phyloP scores from a whole-genome alignment of 1,140 invertebrate species.

The Anagrus nilaparvatae region DNA sequence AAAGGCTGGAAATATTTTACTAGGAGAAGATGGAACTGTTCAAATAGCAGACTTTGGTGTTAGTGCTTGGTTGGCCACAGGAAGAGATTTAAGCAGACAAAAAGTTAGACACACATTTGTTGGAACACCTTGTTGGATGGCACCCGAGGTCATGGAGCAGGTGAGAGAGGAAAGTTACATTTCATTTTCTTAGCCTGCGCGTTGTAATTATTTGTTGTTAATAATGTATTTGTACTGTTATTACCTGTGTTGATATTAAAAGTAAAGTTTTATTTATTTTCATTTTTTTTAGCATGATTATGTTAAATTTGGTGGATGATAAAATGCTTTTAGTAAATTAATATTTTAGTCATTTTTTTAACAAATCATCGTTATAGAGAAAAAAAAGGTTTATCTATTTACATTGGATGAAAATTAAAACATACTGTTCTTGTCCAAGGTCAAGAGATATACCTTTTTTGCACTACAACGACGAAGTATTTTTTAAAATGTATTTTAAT shows the following conservation, averaged over 20 bases:
- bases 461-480: no score
- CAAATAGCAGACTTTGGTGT: constrained; percentile 96
- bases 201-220: no score
- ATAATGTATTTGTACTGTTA: no score
- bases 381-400: background rate
- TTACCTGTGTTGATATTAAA: no score
- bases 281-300: background rate
- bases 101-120: constrained; percentile 95
- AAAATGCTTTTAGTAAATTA: background rate
- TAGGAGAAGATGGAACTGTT: constrained; percentile 96
- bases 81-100: constrained; percentile 84
- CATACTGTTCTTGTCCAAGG: no score
- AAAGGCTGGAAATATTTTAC: constrained; percentile 95
- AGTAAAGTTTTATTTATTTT: background rate
- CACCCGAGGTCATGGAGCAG: constrained; percentile 99
- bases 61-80: constrained; percentile 84
- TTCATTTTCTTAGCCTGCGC: constrained; percentile 42
- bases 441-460: no score
- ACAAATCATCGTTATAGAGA: no score
- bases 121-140: constrained; percentile 99
- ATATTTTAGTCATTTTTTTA: background rate
- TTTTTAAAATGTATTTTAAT: no score
- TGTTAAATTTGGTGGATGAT: background rate
- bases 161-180: constrained; percentile 50
- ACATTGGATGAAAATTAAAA: no score